These are phyloP conservation scores for Bombycilla garrulus DNA, from an alignment of 2,113 vertebrate genomes.

Conservation along the genomic window DNA sequence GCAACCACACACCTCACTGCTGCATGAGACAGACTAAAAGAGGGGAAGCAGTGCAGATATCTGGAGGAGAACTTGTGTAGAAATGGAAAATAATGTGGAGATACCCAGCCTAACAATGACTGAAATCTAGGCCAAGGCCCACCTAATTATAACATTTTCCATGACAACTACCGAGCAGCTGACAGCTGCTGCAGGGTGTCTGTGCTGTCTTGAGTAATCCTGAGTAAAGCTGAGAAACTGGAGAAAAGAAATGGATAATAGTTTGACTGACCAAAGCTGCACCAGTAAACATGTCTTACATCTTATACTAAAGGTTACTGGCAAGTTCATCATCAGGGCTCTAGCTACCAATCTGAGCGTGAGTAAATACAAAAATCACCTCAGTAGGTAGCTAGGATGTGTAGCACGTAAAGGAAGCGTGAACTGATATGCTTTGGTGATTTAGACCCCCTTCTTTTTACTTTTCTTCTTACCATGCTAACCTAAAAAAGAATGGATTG, in stretches of 20 bases:
- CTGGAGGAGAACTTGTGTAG: neutral
- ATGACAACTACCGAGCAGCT: slow-evolving; percentile 16
- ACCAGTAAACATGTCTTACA: neutral
- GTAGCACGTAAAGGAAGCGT: neutral
- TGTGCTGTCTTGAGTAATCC: neutral
- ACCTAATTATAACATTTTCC: slow-evolving; percentile 33
- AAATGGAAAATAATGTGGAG: neutral
- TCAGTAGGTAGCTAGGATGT: neutral
- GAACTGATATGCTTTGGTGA: neutral
- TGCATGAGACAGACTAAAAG: neutral
- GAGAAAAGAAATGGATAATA: neutral
- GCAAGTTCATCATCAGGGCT: neutral
- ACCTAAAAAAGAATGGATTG: neutral
- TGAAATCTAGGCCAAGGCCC: slow-evolving; percentile 18
- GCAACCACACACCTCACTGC: neutral
- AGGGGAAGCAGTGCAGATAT: neutral
- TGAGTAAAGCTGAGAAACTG: neutral
- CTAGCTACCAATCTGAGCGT: neutral
- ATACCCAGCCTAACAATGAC: neutral
- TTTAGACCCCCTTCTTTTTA: neutral
- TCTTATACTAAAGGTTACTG: neutral
- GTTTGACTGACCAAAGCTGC: neutral
- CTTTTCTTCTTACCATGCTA: neutral
- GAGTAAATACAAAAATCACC: neutral
- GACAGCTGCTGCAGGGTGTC: slow-evolving; percentile 9